Evolutionary conservation across 2,113 vertebrate species (phyloP).

Genomic region (Pithys albifrons): DNA sequence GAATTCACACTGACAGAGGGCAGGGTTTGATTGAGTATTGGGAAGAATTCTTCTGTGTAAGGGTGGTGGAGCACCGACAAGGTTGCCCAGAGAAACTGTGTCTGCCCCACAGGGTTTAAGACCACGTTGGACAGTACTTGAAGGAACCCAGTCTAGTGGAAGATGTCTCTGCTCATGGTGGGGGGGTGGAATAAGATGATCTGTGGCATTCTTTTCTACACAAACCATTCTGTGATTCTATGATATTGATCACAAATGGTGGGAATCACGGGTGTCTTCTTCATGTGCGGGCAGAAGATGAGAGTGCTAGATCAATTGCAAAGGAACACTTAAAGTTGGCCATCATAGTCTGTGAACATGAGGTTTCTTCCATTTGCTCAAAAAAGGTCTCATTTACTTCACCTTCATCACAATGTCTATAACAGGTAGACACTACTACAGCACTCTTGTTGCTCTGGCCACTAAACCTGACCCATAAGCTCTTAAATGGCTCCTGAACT

Average conservation of each 20-base stretch:
- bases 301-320: background rate
- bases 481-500: background rate
- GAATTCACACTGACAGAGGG: background rate
- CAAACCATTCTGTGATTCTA: background rate
- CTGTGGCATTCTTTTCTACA: background rate
- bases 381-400: background rate
- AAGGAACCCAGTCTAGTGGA: too few species aligned
- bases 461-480: background rate
- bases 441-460: background rate
- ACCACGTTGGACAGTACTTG: background rate
- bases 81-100: background rate
- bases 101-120: background rate
- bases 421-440: background rate
- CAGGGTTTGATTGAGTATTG: background rate
- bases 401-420: background rate
- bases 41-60: background rate
- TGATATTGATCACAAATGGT: background rate
- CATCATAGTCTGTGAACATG: background rate
- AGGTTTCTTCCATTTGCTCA: background rate
- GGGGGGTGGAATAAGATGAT: background rate
- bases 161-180: background rate
- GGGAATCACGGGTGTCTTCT: background rate
- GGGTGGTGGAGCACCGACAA: background rate
- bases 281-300: background rate
- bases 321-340: background rate